phyloP scores from a whole-genome alignment of 1,140 invertebrate genomes.

The Pseudomyrmex flavicornis region DNA sequence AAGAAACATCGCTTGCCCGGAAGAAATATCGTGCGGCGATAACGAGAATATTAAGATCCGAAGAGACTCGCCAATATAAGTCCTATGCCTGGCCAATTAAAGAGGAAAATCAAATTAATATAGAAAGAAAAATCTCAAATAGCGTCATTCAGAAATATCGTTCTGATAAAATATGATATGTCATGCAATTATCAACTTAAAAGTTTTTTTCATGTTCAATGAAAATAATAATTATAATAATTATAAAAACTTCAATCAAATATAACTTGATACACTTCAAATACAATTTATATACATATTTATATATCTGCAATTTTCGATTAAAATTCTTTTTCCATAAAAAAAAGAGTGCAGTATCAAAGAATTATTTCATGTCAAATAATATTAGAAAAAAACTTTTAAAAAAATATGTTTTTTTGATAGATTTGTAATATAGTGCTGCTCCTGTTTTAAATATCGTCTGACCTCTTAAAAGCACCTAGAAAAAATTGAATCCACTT shows the following conservation, averaged over 20 bases:
- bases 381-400: background rate
- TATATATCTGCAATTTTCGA: too few species aligned
- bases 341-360: too few species aligned
- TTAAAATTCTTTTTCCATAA: too few species aligned
- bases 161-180: background rate
- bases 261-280: too few species aligned
- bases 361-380: background rate
- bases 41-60: conserved; percentile 58
- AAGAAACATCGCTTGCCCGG: conserved; percentile 41
- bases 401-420: conserved; percentile 8
- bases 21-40: conserved; percentile 62
- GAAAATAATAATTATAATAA: background rate
- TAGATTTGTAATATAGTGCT: conserved; percentile 17
- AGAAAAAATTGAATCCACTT: conserved; percentile 72
- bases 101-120: conserved; percentile 27
- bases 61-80: conserved; percentile 50
- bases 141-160: background rate
- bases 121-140: conserved; percentile 11
- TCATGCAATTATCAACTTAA: background rate
- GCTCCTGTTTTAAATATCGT: conserved; percentile 57
- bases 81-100: conserved; percentile 42
- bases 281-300: too few species aligned
- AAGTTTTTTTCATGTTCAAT: background rate
- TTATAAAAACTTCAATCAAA: too few species aligned
- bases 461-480: conserved; percentile 61